These are phyloP conservation scores for Syrrhaptes paradoxus DNA, from an alignment of 2,113 vertebrate genomes.

Conservation along the genomic window DNA sequence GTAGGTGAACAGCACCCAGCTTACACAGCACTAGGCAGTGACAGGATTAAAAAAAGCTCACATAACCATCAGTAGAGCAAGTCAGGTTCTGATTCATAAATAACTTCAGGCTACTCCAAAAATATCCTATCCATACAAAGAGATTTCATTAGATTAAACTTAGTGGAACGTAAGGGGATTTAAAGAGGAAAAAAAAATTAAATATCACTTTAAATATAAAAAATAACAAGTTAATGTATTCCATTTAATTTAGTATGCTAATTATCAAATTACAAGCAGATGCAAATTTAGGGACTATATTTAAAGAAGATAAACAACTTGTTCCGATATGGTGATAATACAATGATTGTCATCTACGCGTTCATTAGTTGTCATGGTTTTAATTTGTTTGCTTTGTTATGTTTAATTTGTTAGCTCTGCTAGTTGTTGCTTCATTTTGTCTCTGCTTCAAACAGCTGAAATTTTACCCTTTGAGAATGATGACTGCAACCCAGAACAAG, in stretches of 20 bases:
- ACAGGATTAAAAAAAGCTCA: not conserved
- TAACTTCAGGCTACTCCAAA: not conserved
- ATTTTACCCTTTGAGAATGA: not conserved
- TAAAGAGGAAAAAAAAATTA: not conserved
- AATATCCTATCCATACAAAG: rapidly evolving
- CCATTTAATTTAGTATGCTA: not conserved
- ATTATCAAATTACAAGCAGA: constrained; percentile 14
- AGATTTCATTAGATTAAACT: not conserved
- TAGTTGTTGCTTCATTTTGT: not conserved
- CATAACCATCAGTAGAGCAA: not conserved
- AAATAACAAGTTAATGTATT: not conserved
- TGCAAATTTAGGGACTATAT: not conserved
- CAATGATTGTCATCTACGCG: not conserved
- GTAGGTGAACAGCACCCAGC: not conserved
- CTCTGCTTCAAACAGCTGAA: not conserved
- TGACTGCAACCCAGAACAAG: not conserved
- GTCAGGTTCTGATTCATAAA: not conserved
- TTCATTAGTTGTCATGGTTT: not conserved
- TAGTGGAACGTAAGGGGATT: not conserved
- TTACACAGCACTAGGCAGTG: not conserved
- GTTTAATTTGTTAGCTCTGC: not conserved
- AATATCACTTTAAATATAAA: not conserved
- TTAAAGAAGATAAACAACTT: constrained; percentile 9
- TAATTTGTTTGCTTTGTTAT: not conserved
- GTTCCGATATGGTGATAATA: not conserved